Evolutionary conservation across 2,113 vertebrate genomes (phyloP).

Genomic region (Todiramphus chloris): DNA sequence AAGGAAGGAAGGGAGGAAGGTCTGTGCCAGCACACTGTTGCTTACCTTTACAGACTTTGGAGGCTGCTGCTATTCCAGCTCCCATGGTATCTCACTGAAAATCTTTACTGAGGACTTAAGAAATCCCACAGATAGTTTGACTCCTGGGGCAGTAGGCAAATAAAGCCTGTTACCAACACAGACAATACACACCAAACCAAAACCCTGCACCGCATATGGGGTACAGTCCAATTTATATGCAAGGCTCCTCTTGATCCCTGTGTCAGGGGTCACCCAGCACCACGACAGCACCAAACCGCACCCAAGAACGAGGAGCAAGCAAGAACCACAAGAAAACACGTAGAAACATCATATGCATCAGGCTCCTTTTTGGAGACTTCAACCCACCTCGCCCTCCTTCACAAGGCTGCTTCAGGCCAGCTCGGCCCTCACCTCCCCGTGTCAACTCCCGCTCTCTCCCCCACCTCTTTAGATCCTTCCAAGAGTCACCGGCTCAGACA

Average conservation of each 20-base stretch:
- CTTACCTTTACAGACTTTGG: background rate
- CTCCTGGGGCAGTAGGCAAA: background rate
- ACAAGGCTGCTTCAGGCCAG: background rate
- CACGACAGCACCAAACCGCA: background rate
- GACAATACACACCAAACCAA: background rate
- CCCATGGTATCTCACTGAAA: background rate
- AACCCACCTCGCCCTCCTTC: background rate
- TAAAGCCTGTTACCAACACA: background rate
- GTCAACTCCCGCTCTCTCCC: background rate
- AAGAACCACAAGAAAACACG: background rate
- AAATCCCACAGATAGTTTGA: background rate
- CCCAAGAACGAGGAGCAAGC: background rate
- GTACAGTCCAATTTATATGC: accelerated
- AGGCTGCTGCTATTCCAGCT: background rate
- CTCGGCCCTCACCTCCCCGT: background rate
- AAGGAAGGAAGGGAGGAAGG: background rate
- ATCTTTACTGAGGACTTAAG: background rate
- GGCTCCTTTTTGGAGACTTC: background rate
- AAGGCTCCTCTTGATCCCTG: background rate
- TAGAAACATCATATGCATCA: background rate
- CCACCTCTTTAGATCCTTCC: background rate
- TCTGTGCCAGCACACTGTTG: background rate
- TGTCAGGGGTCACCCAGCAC: background rate
- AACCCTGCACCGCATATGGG: accelerated
- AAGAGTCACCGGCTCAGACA: background rate